These are phyloP conservation scores for Microplitis manilae DNA, from an alignment of 2,888 invertebrate species.

Conservation along the genomic window DNA sequence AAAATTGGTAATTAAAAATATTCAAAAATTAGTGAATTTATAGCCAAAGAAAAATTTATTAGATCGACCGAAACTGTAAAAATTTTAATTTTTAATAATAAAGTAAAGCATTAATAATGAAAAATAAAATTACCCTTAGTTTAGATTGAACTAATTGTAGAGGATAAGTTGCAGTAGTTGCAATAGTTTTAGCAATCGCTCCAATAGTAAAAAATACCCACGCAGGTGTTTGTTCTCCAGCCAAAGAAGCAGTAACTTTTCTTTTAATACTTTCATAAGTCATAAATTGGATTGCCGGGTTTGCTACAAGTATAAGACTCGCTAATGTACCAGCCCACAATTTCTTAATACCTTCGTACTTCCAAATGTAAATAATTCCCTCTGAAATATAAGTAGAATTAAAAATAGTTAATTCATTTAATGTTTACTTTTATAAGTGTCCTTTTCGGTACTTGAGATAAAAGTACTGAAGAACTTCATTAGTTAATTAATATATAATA, in stretches of 20 bases:
- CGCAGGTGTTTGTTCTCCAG: constrained; percentile 75
- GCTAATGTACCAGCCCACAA: constrained; percentile 90
- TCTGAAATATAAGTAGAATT: constrained; percentile 66
- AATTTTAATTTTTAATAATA: no score
- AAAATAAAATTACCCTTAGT: constrained; percentile 73
- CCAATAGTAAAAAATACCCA: constrained; percentile 81
- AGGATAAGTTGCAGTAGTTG: constrained; percentile 92
- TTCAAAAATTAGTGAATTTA: no score
- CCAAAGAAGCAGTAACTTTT: constrained; percentile 73
- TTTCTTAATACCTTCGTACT: constrained; percentile 81
- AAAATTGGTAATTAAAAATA: no score
- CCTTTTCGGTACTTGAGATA: not conserved
- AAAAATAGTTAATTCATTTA: not conserved
- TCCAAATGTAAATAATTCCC: constrained; percentile 81
- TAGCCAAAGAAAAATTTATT: no score
- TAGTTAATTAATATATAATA: not conserved
- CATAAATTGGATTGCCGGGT: constrained; percentile 95
- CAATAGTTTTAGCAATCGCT: constrained; percentile 88
- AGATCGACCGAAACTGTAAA: no score
- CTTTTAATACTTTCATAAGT: constrained; percentile 91
- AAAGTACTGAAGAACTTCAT: no score
- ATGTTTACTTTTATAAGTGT: not conserved
- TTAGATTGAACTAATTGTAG: constrained; percentile 89
- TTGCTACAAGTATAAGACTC: constrained; percentile 87
- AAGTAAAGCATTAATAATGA: not conserved